Base-by-base conservation (phyloP, 2,888 invertebrate genomes). In the Ophraella communa region DNA sequence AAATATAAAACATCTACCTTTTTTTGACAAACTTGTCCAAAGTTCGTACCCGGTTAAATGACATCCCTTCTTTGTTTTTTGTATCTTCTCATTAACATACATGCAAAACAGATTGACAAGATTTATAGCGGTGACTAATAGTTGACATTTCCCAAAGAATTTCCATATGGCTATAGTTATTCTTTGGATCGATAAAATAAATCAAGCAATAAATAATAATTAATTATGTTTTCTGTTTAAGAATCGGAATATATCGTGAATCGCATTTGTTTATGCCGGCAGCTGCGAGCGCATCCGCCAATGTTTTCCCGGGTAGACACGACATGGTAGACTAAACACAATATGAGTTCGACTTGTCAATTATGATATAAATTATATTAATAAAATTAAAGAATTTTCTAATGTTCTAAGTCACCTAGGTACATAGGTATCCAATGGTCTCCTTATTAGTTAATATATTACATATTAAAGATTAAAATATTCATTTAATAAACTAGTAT, bases 101-200 rank as follows among this genome's bases (percentile, higher is more conserved):
- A 27, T 60, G 53, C 53, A 21, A 60, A 60, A 60, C 52, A 60
- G 27, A 51, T 20, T 30, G 51, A 60, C 60, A 60, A 60, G 60
- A 60, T 60, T 60, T 60, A 60, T 60, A n/a, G 30, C n/a, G 44
- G 44, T 60, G 60, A 60, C 60, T 60, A 60, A 60, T 53, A 42
- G n/a, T 59, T 52, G 60, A 52, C 52, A 60, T 60, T 60, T 60
- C 60, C 60, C 52, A 52, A 60, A 52, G 60, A 52, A 60, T 60
- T 60, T 60, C 60, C 60, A 60, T 60, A 60, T 60, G 60, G 60
- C 52, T 27, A 27, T 20, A 60, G 27, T 60, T 60, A 60, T 60
- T 60, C 30, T 44, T 39, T 44, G 53, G 42, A 53, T 60, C 60
- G 44, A 60, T 60, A 27, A 44, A 60, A 60, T 60, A 53, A 60